Percentiles rank a stretch among this genome's conserved stretches.
Conservation (phyloP, 2,113 vertebrate species). For the Pimephales promelas region DNA sequence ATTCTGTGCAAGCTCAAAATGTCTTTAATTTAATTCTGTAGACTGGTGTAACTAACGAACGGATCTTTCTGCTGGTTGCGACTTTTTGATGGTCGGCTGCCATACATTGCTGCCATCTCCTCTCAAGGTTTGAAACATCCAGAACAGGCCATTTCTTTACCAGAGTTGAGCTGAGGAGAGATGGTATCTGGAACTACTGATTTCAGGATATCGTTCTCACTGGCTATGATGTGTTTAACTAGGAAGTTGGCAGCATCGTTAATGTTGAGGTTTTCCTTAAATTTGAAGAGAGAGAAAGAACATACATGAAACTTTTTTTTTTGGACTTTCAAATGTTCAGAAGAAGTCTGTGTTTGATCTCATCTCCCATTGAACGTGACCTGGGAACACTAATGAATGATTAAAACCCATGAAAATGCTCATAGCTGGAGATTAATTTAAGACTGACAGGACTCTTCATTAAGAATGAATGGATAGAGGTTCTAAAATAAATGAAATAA, state of each 20-base stretch:
- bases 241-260: conserved; percentile 91
- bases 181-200: conserved; percentile 82
- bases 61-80: neutral
- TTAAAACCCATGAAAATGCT: conserved; percentile 37
- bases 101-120: neutral
- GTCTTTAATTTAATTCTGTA: conserved; percentile 18
- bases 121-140: conserved; percentile 80
- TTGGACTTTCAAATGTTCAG: neutral
- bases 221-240: conserved; percentile 95
- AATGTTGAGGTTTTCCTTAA: conserved; percentile 94
- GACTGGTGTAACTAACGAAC: neutral
- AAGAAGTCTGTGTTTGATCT: neutral
- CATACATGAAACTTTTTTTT: neutral
- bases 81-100: neutral
- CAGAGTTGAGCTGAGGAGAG: conserved; percentile 82
- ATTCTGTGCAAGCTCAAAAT: neutral
- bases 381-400: conserved; percentile 30
- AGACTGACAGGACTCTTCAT: conserved; percentile 30
- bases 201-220: conserved; percentile 86
- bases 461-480: conserved; percentile 11
- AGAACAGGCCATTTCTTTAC: conserved; percentile 81
- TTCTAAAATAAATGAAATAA: conserved; percentile 24
- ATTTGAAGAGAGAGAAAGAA: conserved; percentile 27
- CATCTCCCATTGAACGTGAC: neutral
- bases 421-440: conserved; percentile 33